Conservation (phyloP, 2,888 invertebrate genomes). For the Xanthia icteritia region DNA sequence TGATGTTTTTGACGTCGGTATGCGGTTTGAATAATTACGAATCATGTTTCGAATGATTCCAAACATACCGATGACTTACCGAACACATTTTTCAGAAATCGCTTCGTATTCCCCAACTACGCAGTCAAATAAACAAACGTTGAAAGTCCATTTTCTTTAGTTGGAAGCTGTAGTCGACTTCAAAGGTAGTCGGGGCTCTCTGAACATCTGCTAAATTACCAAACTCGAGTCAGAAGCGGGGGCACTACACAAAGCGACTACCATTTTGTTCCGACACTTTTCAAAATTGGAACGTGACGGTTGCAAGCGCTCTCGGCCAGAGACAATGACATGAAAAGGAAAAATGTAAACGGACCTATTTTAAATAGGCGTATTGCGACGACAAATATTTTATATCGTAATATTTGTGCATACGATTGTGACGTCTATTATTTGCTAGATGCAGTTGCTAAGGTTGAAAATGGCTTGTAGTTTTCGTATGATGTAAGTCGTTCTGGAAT, state of each 20-base stretch:
- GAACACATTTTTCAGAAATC: constrained; percentile 63
- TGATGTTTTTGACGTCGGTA: constrained; percentile 88
- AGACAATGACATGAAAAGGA: constrained; percentile 91
- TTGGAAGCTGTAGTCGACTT: constrained; percentile 74
- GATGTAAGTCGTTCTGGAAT: constrained; percentile 78
- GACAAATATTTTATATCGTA: constrained; percentile 84
- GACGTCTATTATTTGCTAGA: constrained; percentile 55
- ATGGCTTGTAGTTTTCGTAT: constrained; percentile 69
- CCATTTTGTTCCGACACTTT: constrained; percentile 91
- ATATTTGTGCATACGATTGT: constrained; percentile 72
- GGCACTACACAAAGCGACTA: constrained; percentile 87
- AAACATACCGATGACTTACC: constrained; percentile 70
- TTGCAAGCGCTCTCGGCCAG: constrained; percentile 89
- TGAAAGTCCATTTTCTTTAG: constrained; percentile 72
- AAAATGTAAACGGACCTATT: constrained; percentile 90
- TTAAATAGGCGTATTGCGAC: constrained; percentile 85
- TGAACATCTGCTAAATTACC: constrained; percentile 88
- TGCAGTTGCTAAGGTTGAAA: constrained; percentile 70
- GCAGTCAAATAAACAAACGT: constrained; percentile 63
- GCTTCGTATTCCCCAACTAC: constrained; percentile 55
- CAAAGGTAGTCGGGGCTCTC: constrained; percentile 77
- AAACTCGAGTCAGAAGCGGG: constrained; percentile 81
- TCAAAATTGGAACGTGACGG: constrained; percentile 91
- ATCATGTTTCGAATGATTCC: constrained; percentile 79
- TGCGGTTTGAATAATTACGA: constrained; percentile 88